Evolutionary conservation across 2,888 invertebrate genomes (phyloP), one percentile per base, ranked within the genome.

Genomic region (Leucoma salicis): DNA sequence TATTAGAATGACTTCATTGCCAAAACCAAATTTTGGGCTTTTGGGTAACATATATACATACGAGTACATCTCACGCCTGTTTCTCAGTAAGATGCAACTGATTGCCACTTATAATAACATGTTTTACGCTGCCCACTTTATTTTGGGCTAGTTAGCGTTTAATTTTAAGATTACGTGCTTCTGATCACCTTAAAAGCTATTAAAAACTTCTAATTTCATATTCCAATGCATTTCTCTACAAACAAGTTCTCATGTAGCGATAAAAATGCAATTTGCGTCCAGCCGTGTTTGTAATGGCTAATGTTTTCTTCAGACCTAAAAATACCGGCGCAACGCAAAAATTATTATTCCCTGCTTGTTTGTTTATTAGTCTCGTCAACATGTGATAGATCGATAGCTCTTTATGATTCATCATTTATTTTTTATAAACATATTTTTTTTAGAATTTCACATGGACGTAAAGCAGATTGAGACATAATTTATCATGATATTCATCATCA

Each of bases 291-390:
- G n/a, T n/a, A n/a, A n/a, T n/a, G n/a, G n/a, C n/a, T n/a, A 54
- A 46, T 37, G 39, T 48, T 46, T 59, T 42, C 35, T 34, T 31
- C 31, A 33, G 27, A 43, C 46, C 51, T 47, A 44, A 49, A 60
- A 57, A 57, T 57, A 60, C 49, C 34, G 24, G 40, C 33, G 33
- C 39, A 46, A 16, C 44, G 15, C 37, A 31, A 32, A 14, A 46
- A 35, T 36, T 42, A 35, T 36, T 42, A 56, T 46, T 49, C 37
- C 38, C 34, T 46, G 53, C 49, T 39, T 55, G 61, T 65, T 63
- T 61, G 60, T 62, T 63, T 66, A 63, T 62, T 49, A 49, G 45
- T 52, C 21, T 53, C 57, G 62, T 56, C 57, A 41, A 38, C 51
- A 43, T 18, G 45, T 62, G 61, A 70, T 67, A 51, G 59, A 67